Percentiles rank a stretch among this genome's conserved stretches.
These are phyloP conservation scores for Drosophila mercatorum DNA, from an alignment of 2,888 invertebrate species.

Conservation along the genomic window DNA sequence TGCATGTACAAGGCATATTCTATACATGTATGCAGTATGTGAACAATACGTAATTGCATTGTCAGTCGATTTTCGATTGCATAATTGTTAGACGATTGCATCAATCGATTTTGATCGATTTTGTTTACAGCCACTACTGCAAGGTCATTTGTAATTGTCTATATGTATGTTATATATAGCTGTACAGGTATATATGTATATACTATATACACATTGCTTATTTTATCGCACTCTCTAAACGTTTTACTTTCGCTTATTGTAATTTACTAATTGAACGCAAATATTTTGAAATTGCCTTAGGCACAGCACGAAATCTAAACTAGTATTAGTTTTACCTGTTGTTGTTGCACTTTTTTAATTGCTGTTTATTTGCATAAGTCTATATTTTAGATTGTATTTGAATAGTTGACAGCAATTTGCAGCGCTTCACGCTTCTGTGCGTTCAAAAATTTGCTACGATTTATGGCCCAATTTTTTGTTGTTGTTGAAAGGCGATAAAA, in stretches of 20 bases:
- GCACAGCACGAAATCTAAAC: conserved; percentile 8
- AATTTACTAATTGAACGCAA: conserved; percentile 47
- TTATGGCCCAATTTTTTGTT: conserved; percentile 25
- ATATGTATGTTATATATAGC: background rate
- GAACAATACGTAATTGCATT: conserved; percentile 34
- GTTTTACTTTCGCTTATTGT: conserved; percentile 75
- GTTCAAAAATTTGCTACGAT: conserved; percentile 24
- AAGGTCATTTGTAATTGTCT: conserved; percentile 55
- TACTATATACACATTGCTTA: conserved; percentile 9
- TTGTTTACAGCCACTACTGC: conserved; percentile 40
- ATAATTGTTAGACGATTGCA: conserved; percentile 49
- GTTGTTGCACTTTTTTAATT: conserved; percentile 21
- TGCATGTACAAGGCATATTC: conserved; percentile 4
- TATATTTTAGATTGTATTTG: conserved; percentile 1
- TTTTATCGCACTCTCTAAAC: conserved; percentile 69
- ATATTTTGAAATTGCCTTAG: conserved; percentile 39
- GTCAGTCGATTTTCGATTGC: conserved; percentile 44
- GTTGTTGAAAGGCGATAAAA: background rate
- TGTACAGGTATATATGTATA: too few species aligned
- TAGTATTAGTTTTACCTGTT: conserved; percentile 7
- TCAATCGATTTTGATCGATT: conserved; percentile 59
- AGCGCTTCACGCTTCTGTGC: conserved; percentile 32
- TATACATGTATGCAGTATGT: background rate
- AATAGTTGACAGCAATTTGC: conserved; percentile 27
- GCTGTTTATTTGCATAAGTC: conserved; percentile 31